These are phyloP conservation scores for Caenorhabditis angaria DNA, from an alignment of 2,888 invertebrate genomes.

Conservation along the genomic window DNA sequence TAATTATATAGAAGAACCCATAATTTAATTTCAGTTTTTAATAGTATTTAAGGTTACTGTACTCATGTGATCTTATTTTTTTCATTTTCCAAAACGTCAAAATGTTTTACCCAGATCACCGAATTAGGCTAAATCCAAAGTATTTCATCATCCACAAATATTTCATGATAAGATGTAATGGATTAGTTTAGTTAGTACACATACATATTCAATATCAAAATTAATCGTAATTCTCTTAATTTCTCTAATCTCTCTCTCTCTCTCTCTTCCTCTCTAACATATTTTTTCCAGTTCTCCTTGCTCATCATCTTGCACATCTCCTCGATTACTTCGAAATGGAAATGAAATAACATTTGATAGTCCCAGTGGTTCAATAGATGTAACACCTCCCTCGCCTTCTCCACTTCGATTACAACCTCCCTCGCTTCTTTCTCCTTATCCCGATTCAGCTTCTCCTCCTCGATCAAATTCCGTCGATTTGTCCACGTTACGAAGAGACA, in stretches of 20 bases:
- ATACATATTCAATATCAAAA: not conserved
- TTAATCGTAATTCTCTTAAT: not conserved
- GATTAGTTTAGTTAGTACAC: not conserved
- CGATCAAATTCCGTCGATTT: constrained; percentile 70
- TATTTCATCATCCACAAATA: not conserved
- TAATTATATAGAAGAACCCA: no score
- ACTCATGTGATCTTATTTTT: no score
- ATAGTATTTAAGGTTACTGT: no score
- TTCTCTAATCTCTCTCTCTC: no score
- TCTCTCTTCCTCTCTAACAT: not conserved
- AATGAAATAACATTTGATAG: constrained; percentile 49
- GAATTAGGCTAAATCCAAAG: no score
- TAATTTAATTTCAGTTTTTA: no score
- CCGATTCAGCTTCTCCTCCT: constrained; percentile 62
- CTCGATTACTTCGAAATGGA: constrained; percentile 44
- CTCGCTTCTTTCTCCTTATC: constrained; percentile 48
- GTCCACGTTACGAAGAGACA: constrained; percentile 67
- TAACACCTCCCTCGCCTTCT: constrained; percentile 29
- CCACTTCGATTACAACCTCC: constrained; percentile 55
- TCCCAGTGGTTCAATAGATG: constrained; percentile 33
- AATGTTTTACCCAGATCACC: no score
- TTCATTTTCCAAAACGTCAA: no score
- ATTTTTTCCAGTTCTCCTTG: constrained; percentile 49
- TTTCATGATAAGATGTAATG: not conserved
- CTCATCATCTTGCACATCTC: constrained; percentile 48